Evolutionary conservation across 1,140 invertebrate genomes (phyloP).

Genomic region (Anadara kagoshimensis): DNA sequence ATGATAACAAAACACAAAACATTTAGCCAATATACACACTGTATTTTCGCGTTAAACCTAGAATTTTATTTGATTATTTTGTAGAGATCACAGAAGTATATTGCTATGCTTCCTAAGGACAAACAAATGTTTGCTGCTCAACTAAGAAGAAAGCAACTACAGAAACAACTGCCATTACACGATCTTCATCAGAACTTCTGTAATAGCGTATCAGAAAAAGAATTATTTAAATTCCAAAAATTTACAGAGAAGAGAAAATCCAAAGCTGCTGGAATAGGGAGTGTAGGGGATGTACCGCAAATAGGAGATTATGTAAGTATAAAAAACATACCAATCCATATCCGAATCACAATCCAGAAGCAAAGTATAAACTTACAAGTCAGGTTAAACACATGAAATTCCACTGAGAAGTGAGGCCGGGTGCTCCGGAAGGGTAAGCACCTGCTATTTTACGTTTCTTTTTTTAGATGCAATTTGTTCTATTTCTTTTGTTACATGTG

Average conservation of each 20-base stretch:
- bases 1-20: background rate
- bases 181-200: conserved; percentile 94
- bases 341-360: too few relatives aligned
- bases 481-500: too few relatives aligned
- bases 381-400: too few relatives aligned
- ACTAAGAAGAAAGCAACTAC: conserved; percentile 92
- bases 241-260: conserved; percentile 83
- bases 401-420: too few relatives aligned
- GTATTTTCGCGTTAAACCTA: background rate
- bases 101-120: conserved; percentile 94
- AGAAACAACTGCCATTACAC: conserved; percentile 96
- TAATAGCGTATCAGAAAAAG: conserved; percentile 90
- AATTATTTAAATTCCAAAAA: conserved; percentile 86
- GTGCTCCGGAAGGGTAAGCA: too few relatives aligned
- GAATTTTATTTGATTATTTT: conserved; percentile 21
- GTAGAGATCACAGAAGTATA: conserved; percentile 95
- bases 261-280: conserved; percentile 92
- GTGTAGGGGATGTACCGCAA: conserved; percentile 82
- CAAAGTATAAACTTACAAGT: too few relatives aligned
- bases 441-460: too few relatives aligned
- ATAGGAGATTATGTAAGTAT: conserved; percentile 7
- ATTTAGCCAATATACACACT: background rate
- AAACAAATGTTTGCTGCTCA: conserved; percentile 98
- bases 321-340: background rate
- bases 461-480: too few relatives aligned